These are phyloP conservation scores for Ailuropoda melanoleuca DNA, from an alignment of 2,113 vertebrate species.

Conservation along the genomic window DNA sequence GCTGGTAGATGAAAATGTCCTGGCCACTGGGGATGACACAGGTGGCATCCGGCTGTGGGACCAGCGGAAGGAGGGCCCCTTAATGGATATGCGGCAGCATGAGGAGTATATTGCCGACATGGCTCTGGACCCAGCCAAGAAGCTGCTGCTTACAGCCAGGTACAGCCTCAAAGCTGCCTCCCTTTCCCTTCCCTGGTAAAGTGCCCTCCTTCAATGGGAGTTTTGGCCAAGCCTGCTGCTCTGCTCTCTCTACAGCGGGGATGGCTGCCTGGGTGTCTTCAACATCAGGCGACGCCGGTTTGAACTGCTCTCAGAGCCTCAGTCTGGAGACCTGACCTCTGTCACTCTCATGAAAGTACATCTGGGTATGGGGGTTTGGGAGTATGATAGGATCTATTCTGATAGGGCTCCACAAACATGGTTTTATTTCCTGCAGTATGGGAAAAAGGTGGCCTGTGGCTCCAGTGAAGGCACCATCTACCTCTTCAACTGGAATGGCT, in stretches of 20 bases:
- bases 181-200: no score
- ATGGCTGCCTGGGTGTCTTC: constrained; percentile 95
- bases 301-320: constrained; percentile 93
- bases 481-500: constrained; percentile 98
- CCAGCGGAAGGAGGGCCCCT: constrained; percentile 89
- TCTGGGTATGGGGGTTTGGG: background rate
- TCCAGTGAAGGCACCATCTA: constrained; percentile 95
- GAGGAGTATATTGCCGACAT: constrained; percentile 97
- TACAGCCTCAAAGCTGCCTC: constrained; percentile 41
- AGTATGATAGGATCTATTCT: rapidly evolving
- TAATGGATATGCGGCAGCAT: constrained; percentile 95
- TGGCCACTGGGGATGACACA: constrained; percentile 94
- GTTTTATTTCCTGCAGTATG: constrained; percentile 81
- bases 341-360: constrained; percentile 92
- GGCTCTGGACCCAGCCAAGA: constrained; percentile 89
- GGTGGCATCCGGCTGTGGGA: constrained; percentile 96
- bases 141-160: constrained; percentile 93
- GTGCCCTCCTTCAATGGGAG: background rate
- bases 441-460: constrained; percentile 94
- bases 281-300: constrained; percentile 93
- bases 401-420: background rate
- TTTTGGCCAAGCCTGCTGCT: background rate
- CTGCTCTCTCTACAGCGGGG: constrained; percentile 86
- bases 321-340: constrained; percentile 94
- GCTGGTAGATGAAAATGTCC: constrained; percentile 91